phyloP scores from a whole-genome alignment of 1,140 invertebrate species.

The Musca vetustissima region DNA sequence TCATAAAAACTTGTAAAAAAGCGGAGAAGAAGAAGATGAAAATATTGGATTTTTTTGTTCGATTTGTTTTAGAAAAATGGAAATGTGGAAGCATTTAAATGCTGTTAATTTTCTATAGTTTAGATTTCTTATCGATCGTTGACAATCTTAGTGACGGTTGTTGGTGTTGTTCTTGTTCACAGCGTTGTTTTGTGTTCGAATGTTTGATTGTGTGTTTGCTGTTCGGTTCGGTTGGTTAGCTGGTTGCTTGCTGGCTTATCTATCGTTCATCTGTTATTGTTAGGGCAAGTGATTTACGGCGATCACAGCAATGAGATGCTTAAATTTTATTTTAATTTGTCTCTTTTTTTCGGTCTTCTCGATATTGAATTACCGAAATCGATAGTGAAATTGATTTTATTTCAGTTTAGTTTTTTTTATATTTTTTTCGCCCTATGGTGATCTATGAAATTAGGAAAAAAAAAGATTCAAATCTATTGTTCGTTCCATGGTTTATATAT shows the following conservation, averaged over 20 bases:
- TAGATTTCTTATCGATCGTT: neutral
- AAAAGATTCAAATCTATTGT: too few species aligned
- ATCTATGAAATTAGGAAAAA: too few species aligned
- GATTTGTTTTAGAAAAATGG: conserved; percentile 11
- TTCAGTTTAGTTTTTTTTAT: too few species aligned
- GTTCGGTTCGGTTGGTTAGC: neutral
- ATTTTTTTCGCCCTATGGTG: too few species aligned
- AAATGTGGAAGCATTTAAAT: conserved; percentile 23
- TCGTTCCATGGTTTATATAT: too few species aligned
- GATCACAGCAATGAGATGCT: conserved; percentile 16
- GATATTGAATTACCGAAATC: too few species aligned
- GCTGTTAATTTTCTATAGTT: conserved; percentile 23
- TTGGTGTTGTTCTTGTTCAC: neutral
- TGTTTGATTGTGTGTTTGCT: neutral
- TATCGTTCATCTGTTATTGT: neutral
- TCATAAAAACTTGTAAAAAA: too few species aligned
- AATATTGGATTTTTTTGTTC: too few species aligned
- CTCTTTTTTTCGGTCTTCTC: too few species aligned
- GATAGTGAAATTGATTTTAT: too few species aligned
- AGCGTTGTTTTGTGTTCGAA: too few species aligned
- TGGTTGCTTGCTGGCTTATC: neutral
- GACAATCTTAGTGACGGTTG: neutral
- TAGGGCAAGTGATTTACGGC: conserved; percentile 3
- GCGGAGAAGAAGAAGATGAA: too few species aligned
- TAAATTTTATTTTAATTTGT: conserved; percentile 6